Percentiles rank a stretch among this genome's conserved stretches.
These are phyloP conservation scores for Odocoileus virginianus DNA, from an alignment of 2,113 vertebrate genomes.

Conservation along the genomic window DNA sequence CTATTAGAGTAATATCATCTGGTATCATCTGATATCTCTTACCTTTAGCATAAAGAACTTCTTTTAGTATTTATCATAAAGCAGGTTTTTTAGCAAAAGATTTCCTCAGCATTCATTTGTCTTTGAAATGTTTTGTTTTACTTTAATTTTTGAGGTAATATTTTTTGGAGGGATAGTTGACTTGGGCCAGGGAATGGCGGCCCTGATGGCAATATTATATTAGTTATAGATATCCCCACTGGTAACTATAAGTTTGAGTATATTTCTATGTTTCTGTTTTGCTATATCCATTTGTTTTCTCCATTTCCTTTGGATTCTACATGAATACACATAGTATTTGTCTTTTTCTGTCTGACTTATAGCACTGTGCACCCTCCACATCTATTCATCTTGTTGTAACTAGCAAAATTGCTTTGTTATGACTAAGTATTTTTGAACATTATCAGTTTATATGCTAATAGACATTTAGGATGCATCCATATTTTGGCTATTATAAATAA, in stretches of 20 bases:
- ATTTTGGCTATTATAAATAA: background rate
- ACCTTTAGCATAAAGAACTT: background rate
- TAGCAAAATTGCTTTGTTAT: background rate
- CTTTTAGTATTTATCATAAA: background rate
- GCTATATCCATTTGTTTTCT: background rate
- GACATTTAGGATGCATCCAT: background rate
- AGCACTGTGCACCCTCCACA: background rate
- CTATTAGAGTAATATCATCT: background rate
- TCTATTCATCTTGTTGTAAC: background rate
- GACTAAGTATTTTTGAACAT: background rate
- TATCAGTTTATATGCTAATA: background rate
- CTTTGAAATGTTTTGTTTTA: background rate
- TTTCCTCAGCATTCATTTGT: background rate
- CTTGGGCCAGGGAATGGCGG: background rate
- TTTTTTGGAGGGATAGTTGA: background rate
- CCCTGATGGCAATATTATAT: background rate
- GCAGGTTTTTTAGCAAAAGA: background rate
- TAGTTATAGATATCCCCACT: background rate
- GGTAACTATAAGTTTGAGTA: background rate
- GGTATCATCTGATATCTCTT: background rate
- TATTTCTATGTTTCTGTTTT: background rate
- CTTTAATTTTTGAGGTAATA: background rate
- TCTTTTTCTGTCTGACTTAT: background rate
- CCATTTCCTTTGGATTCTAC: background rate
- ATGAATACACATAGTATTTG: background rate